Evolutionary conservation across 2,797 vertebrate genomes (phyloP), one percentile per base, ranked within the genome.

Genomic region (Alfaro cultratus): DNA sequence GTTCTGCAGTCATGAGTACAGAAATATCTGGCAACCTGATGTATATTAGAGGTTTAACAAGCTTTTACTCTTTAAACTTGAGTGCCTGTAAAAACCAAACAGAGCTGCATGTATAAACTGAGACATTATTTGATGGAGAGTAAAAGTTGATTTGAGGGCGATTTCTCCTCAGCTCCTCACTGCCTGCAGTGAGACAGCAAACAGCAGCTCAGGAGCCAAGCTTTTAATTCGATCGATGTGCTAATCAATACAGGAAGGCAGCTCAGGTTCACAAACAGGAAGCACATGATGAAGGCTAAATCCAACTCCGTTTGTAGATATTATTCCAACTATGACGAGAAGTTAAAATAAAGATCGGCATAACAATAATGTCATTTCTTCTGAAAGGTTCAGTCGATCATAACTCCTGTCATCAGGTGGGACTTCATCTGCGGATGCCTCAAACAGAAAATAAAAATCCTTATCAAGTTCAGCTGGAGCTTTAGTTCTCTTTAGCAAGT

Each of bases 131-230:
- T 67, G 8, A 39, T 67, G 8, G 6, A 67, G 34, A 39, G 67
- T 70, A 6, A 41, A 43, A 70, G 4, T n/a, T n/a, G 67, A 70
- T 43, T 15, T n/a, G 23, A n/a, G 67, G 39, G 23, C 13, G 10
- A 49, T 67, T 31, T 77, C 49, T 16, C 34, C 55, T 47, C 39
- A 45, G 47, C 77, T 85, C 49, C 55, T 79, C 70, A 1, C 31
- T 16, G 73, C 31, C 8, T 11, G 31, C 57, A 1, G 9, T 81
- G 74, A 86, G 39, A 85, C 82, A 85, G 88, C 85, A 81, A 77
- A 34, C 76, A 49, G 75, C 60, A 39, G 41, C 43, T 34, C 36
- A 83, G 77, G 46, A 87, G 77, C 71, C 43, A 0, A 36, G 26
- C 85, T 75, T 70, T 18, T 13, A 26, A 80, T 23, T 78, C 81